phyloP scores from a whole-genome alignment of 2,797 vertebrate genomes.

The Psittacula derbiana region DNA sequence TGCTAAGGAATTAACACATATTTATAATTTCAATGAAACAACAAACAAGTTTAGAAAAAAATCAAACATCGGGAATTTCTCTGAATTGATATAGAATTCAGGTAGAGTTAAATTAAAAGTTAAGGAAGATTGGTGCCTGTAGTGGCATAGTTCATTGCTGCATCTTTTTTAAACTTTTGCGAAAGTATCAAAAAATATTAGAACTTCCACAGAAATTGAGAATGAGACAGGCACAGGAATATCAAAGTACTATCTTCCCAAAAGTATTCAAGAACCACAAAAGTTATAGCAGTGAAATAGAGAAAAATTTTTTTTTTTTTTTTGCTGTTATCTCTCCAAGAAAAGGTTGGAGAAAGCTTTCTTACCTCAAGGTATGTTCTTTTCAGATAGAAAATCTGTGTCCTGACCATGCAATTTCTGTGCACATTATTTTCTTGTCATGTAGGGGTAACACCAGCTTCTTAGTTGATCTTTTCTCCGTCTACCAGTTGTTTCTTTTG shows the following conservation, averaged over 20 bases:
- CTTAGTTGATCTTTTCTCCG: not conserved
- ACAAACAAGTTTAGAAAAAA: not conserved
- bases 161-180: not conserved
- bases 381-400: not conserved
- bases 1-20: not conserved
- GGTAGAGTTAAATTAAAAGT: not conserved
- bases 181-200: not conserved
- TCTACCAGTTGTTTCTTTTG: not conserved
- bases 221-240: not conserved
- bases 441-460: not conserved
- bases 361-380: not conserved
- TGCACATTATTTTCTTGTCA: not conserved
- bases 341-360: not conserved
- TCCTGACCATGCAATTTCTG: not conserved
- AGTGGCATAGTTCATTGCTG: not conserved
- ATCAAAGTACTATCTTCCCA: not conserved
- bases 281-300: not conserved
- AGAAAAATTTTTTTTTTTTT: not conserved
- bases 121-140: not conserved
- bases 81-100: not conserved
- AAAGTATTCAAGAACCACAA: not conserved
- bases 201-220: not conserved
- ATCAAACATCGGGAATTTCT: not conserved
- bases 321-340: not conserved
- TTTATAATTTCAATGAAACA: not conserved